phyloP scores from a whole-genome alignment of 2,888 invertebrate genomes.

The Chromoteleia sp. region DNA sequence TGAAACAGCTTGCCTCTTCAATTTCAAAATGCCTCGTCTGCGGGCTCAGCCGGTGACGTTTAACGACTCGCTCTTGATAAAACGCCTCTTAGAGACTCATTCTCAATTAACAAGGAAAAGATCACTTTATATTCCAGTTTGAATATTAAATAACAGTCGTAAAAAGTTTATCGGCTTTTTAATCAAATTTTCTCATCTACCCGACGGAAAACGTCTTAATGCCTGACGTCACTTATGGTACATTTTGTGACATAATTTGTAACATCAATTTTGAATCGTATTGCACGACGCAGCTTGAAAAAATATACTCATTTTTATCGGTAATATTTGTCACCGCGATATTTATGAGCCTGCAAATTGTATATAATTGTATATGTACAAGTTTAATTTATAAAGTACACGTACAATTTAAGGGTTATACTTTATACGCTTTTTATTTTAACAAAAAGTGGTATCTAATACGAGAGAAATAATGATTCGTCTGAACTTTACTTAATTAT shows the following conservation, averaged over 20 bases:
- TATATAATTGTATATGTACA: too few relatives aligned
- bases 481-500: too few relatives aligned
- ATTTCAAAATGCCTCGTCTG: constrained; percentile 74
- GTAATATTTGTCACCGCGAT: too few relatives aligned
- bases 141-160: constrained; percentile 61
- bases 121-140: constrained; percentile 51
- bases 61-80: constrained; percentile 63
- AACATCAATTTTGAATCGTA: neutral
- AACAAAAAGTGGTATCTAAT: too few relatives aligned
- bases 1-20: constrained; percentile 74
- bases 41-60: constrained; percentile 70
- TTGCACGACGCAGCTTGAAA: neutral
- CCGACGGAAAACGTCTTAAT: constrained; percentile 5
- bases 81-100: constrained; percentile 59
- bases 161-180: constrained; percentile 46
- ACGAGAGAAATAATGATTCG: too few relatives aligned
- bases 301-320: neutral
- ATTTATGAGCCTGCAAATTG: too few relatives aligned
- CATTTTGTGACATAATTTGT: constrained; percentile 25
- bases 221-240: constrained; percentile 12
- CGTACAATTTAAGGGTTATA: too few relatives aligned
- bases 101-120: constrained; percentile 67
- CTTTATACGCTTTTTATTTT: too few relatives aligned
- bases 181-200: constrained; percentile 39
- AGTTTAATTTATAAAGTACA: too few relatives aligned